Evolutionary conservation across 2,113 vertebrate genomes (phyloP).

Genomic region (Caloenas nicobarica): DNA sequence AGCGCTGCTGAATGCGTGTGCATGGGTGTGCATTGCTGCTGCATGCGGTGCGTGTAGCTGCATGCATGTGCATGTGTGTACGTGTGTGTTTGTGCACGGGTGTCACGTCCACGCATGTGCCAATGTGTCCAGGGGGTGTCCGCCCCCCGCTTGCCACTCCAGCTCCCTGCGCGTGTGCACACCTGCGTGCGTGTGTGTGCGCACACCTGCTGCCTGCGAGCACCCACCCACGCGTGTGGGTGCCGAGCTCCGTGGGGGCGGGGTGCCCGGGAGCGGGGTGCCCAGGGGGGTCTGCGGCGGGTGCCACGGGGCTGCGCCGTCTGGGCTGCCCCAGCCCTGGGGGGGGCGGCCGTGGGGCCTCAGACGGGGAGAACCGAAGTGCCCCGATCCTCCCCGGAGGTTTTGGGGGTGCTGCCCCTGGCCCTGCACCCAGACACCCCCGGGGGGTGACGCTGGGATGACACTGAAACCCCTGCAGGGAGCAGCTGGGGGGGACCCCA

Average conservation of each 20-base stretch:
- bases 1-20: no score
- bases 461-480: not conserved
- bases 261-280: not conserved
- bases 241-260: not conserved
- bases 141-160: no score
- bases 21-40: no score
- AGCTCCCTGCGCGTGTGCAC: no score
- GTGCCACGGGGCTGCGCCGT: not conserved
- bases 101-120: not conserved
- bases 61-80: no score
- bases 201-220: not conserved
- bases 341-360: not conserved
- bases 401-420: not conserved
- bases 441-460: not conserved
- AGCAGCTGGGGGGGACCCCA: not conserved
- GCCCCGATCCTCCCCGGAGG: not conserved
- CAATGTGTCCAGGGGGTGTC: no score
- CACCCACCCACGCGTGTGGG: not conserved
- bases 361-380: not conserved
- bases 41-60: no score
- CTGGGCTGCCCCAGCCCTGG: not conserved
- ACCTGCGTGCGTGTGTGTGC: not conserved
- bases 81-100: not conserved
- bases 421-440: not conserved
- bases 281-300: not conserved